phyloP scores from a whole-genome alignment of 2,888 invertebrate species.

The Hydriomena furcata region DNA sequence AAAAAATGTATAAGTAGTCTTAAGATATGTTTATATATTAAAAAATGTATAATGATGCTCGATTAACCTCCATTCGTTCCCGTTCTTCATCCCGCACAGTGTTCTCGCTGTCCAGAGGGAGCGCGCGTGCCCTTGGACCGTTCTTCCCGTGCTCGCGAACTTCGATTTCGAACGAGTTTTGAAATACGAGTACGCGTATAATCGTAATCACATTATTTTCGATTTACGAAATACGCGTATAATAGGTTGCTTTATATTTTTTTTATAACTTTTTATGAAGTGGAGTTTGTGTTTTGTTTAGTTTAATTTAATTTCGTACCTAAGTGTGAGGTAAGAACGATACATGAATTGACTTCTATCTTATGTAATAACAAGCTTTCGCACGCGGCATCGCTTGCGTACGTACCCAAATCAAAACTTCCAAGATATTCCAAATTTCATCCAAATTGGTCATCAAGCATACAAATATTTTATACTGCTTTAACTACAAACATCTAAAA shows the following conservation, averaged over 20 bases:
- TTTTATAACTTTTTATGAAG: background rate
- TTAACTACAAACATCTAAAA: no score
- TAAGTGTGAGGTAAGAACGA: constrained; percentile 33
- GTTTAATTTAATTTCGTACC: constrained; percentile 12
- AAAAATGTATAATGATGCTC: no score
- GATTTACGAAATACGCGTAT: background rate
- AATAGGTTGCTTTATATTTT: constrained; percentile 17
- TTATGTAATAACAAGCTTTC: no score
- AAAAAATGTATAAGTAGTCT: no score
- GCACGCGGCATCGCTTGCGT: no score
- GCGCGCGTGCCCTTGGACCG: constrained; percentile 51
- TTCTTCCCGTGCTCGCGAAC: constrained; percentile 33
- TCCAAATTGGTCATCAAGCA: no score
- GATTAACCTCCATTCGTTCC: constrained; percentile 31
- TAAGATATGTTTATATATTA: no score
- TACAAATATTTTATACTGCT: no score
- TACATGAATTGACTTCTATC: background rate
- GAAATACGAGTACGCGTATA: constrained; percentile 10
- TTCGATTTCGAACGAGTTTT: constrained; percentile 40
- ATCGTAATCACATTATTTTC: no score
- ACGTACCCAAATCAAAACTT: no score
- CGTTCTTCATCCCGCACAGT: constrained; percentile 52
- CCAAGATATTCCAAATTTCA: no score
- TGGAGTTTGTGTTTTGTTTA: constrained; percentile 13
- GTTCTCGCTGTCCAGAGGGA: constrained; percentile 57